These are phyloP conservation scores for Heliangelus exortis DNA, from an alignment of 2,797 vertebrate genomes.

Conservation along the genomic window DNA sequence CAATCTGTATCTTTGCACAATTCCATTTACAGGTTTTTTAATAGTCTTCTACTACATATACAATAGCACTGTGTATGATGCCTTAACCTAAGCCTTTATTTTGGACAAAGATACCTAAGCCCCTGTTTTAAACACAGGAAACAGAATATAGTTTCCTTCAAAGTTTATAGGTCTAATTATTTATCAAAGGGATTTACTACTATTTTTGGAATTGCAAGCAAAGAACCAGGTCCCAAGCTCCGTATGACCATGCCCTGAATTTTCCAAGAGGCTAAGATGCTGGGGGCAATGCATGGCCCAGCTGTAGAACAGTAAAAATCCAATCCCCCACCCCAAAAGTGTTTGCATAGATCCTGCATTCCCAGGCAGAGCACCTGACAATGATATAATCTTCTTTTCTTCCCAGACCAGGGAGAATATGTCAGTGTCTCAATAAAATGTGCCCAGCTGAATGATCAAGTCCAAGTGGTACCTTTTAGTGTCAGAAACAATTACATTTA, in stretches of 20 bases:
- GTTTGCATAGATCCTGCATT: background rate
- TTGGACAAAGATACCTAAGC: background rate
- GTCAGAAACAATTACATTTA: background rate
- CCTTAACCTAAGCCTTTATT: background rate
- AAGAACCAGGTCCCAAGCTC: background rate
- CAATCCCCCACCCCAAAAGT: background rate
- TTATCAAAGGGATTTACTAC: background rate
- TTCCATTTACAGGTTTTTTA: background rate
- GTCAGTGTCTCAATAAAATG: slow-evolving; percentile 37
- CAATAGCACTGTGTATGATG: background rate
- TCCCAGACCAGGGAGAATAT: background rate
- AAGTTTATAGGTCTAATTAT: background rate
- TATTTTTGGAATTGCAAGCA: background rate
- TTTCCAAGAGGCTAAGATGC: background rate
- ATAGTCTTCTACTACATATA: background rate
- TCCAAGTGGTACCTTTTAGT: slow-evolving; percentile 29
- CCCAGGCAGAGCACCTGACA: background rate
- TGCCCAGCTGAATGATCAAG: slow-evolving; percentile 39
- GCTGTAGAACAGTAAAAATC: background rate
- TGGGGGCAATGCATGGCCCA: background rate
- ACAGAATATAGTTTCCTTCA: background rate
- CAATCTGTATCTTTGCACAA: background rate
- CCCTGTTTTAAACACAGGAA: background rate
- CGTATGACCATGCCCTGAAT: background rate
- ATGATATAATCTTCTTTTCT: background rate